Evolutionary conservation across 2,113 vertebrate genomes (phyloP), one percentile per base, ranked within the genome.

Genomic region (Corynorhinus townsendii): DNA sequence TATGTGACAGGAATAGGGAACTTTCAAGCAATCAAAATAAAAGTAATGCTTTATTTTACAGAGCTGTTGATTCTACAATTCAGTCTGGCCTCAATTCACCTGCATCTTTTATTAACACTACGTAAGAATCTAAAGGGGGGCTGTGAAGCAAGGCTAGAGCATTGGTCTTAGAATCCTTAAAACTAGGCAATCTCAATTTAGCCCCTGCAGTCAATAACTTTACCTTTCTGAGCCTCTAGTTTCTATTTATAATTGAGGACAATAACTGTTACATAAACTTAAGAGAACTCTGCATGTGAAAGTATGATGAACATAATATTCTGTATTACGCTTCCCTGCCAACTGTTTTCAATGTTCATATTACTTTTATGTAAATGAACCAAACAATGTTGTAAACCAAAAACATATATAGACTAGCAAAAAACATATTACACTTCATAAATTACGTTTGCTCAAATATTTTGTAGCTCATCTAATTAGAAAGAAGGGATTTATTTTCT

Each of bases 311-410:
- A 84, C 91, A 93, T 11, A 88, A 33, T 49, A 52, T 56, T 89
- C 47, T 83, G 26, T 35, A 89, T 52, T 54, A 95, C 14, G 28
- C 40, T 62, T 66, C 16, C 40, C 40, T 62, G 66, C 28, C 83
- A 72, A 56, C 26, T 71, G 22, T 81, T 66, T 59, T 87, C 47
- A 80, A 86, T 19, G 91, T 84, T 89, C 38, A 89, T 93, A 95
- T 91, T 68, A 87, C 11, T 82, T 84, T 59, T 47, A 77, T 35
- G 14, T 38, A 89, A 88, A 94, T 45, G 6, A 91, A 71, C 52
- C 54, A 91, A 95, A 93, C 28, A 69, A 49, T 4, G 35, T 89
- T 96, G 95, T 82, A 95, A 95, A 88, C 59, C 83, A 94, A 77
- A 87, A 22, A 85, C 10, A 68, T 45, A 88, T 2, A 94, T 10